Conservation (phyloP, 2,113 vertebrate genomes). For the Solenodon paradoxus region DNA sequence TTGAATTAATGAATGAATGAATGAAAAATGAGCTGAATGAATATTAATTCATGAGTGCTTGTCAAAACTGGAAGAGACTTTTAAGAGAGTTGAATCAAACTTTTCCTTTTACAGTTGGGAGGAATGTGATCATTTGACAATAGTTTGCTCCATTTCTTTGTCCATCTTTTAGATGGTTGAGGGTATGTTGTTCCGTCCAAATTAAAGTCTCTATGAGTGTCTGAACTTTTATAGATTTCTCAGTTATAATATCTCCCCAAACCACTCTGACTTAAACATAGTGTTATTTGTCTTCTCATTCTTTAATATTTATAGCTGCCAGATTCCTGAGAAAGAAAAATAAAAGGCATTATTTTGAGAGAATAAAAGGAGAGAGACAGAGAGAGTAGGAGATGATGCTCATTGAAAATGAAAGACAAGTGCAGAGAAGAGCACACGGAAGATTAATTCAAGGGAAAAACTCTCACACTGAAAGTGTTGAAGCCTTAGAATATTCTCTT, state of each 20-base stretch:
- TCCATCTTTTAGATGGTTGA: not conserved
- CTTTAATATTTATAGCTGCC: not conserved
- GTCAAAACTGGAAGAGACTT: not conserved
- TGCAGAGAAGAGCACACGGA: not conserved
- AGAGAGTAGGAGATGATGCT: not conserved
- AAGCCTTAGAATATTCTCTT: not conserved
- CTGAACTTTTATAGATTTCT: not conserved
- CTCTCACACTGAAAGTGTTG: not conserved
- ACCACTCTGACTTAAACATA: not conserved
- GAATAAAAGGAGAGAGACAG: not conserved
- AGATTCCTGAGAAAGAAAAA: not conserved
- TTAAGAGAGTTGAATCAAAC: not conserved
- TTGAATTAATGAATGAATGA: no score
- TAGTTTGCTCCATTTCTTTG: not conserved
- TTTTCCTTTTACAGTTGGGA: not conserved
- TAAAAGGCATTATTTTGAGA: not conserved
- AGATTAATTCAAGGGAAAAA: not conserved
- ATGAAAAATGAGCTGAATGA: no score
- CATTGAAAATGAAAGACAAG: constrained; percentile 1
- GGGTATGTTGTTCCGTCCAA: not conserved
- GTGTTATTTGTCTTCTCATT: not conserved
- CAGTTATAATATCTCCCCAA: not conserved
- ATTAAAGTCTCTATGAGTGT: not conserved
- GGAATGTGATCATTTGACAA: not conserved
- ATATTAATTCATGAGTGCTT: not conserved